Conservation (phyloP, 64 coral and sea anemone species). For the Actinia tenebrosa region DNA sequence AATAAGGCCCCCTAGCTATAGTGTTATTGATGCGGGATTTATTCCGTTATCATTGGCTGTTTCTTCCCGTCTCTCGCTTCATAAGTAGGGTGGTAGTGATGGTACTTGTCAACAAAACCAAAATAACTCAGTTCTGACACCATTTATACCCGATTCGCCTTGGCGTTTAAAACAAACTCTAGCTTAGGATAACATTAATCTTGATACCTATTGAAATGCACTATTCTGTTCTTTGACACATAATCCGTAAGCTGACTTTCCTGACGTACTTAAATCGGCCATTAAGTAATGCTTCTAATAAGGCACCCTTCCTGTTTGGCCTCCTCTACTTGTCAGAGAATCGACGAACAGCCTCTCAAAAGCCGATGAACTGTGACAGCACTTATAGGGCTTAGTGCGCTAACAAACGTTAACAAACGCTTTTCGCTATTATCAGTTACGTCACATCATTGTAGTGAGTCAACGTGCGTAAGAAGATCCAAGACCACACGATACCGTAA, state of each 20-base stretch:
- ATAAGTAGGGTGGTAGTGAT: neutral
- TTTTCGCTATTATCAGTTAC: slow-evolving; percentile 10
- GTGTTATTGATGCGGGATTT: neutral
- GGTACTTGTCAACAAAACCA: neutral
- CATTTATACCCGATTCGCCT: neutral
- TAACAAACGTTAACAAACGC: slow-evolving; percentile 26
- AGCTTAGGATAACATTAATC: neutral
- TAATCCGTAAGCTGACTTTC: neutral
- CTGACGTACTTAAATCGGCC: neutral
- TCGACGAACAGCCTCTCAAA: slow-evolving; percentile 16
- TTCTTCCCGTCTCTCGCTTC: neutral
- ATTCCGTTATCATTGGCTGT: neutral
- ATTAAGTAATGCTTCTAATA: neutral
- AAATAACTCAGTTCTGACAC: neutral
- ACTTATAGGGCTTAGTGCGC: slow-evolving; percentile 19
- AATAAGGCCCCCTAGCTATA: neutral
- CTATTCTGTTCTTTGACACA: neutral
- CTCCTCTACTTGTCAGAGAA: slow-evolving; percentile 5
- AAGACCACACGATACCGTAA: neutral
- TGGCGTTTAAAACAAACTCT: neutral
- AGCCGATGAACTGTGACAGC: slow-evolving; percentile 27
- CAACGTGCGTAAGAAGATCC: neutral
- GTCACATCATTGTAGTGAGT: neutral
- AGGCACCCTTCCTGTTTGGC: slow-evolving; percentile 14
- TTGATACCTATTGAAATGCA: neutral